Conservation (phyloP, 1,140 invertebrate species). For the Drosophila malerkotliana region DNA sequence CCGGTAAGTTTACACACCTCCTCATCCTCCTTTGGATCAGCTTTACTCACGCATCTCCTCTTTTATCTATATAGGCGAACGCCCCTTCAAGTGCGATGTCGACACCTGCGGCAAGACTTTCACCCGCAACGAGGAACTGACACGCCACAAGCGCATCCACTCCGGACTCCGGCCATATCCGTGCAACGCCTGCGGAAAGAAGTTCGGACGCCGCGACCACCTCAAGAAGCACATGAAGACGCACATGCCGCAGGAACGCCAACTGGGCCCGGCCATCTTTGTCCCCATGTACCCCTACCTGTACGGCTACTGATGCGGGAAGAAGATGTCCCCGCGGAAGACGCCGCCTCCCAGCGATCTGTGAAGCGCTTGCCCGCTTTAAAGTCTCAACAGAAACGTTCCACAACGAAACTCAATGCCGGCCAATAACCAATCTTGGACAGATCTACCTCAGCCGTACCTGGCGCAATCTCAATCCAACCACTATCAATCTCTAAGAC, state of each 20-base stretch:
- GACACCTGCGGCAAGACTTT: conserved; percentile 94
- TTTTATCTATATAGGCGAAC: conserved; percentile 87
- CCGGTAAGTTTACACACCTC: conserved; percentile 86
- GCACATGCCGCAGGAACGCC: conserved; percentile 81
- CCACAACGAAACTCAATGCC: conserved; percentile 39
- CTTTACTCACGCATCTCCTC: conserved; percentile 38
- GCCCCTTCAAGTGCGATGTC: conserved; percentile 93
- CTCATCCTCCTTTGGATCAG: not conserved
- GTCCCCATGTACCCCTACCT: conserved; percentile 83
- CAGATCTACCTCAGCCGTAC: conserved; percentile 73
- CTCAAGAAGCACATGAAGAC: conserved; percentile 90
- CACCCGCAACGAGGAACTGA: conserved; percentile 96
- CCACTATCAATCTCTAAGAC: conserved; percentile 16
- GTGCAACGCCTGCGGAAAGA: conserved; percentile 92
- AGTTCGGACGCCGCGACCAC: conserved; percentile 95
- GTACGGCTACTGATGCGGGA: conserved; percentile 69
- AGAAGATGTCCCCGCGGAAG: no score
- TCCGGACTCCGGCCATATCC: conserved; percentile 92
- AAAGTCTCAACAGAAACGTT: conserved; percentile 40
- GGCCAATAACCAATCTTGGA: conserved; percentile 49
- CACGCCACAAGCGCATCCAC: conserved; percentile 95
- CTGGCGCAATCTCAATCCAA: conserved; percentile 56
- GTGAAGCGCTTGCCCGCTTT: conserved; percentile 79
- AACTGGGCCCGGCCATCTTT: conserved; percentile 75
- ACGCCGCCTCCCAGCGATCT: conserved; percentile 43